A percentile compares a stretch with the other conserved stretches of the same genome.
These are phyloP conservation scores for Dicentrarchus labrax DNA, from an alignment of 2,113 vertebrate genomes.

Conservation along the genomic window DNA sequence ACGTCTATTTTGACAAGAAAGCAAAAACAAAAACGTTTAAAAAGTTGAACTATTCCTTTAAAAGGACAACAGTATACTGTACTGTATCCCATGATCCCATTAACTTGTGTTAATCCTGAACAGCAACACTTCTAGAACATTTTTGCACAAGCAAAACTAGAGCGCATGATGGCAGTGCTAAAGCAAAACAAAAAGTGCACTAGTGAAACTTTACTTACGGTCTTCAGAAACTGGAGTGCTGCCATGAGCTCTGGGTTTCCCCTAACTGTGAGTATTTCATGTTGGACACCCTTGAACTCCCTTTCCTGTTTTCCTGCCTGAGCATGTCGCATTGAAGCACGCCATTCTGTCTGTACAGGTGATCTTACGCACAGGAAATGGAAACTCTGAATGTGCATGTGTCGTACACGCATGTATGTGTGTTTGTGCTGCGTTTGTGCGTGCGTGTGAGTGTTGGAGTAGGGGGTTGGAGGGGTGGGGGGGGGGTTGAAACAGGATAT, in stretches of 20 bases:
- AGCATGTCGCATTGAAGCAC: slow-evolving; percentile 75
- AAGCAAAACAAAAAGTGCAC: slow-evolving; percentile 54
- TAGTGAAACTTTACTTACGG: slow-evolving; percentile 67
- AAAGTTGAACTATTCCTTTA: background rate
- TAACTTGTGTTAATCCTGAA: slow-evolving; percentile 6
- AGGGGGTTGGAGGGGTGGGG: background rate
- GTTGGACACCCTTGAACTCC: slow-evolving; percentile 82
- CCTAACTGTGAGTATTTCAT: slow-evolving; percentile 75
- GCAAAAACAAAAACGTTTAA: too few species aligned
- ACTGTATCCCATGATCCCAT: background rate
- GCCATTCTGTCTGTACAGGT: slow-evolving; percentile 81
- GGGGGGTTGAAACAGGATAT: slow-evolving; percentile 77
- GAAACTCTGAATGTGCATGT: slow-evolving; percentile 78
- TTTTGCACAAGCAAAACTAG: slow-evolving; percentile 68
- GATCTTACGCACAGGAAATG: slow-evolving; percentile 83
- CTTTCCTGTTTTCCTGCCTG: slow-evolving; percentile 84
- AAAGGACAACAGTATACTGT: background rate
- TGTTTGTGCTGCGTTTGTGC: background rate
- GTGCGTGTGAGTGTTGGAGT: slow-evolving; percentile 24
- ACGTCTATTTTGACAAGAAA: background rate
- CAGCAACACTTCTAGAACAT: slow-evolving; percentile 6
- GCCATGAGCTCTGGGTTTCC: slow-evolving; percentile 78
- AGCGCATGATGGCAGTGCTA: slow-evolving; percentile 72
- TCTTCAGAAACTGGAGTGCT: slow-evolving; percentile 66
- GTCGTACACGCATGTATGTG: slow-evolving; percentile 21